Base-by-base conservation (phyloP, 2,113 vertebrate genomes). In the Hippopotamus amphibius region DNA sequence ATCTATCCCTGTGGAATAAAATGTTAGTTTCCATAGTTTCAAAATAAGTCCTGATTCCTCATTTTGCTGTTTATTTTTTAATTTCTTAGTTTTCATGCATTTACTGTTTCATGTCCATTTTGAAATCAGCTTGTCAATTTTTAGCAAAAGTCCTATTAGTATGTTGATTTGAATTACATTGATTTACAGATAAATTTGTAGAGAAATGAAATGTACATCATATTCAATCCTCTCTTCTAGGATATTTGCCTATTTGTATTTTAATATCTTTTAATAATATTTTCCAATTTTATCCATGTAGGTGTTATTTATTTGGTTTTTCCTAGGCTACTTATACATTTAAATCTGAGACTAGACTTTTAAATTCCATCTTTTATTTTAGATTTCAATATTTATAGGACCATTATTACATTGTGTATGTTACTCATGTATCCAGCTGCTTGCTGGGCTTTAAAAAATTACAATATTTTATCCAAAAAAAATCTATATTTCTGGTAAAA, bases 11-110 rank as follows among this genome's bases (percentile, higher is more conserved):
- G 63, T 77, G 59, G 7, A 93, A 82, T 55, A 71, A 86, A 89
- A 76, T 57, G 11, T 74, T 88, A 46, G 65, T 55, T 72, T 43
- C 55, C 48, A 57, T 61, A 53, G 69, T 89, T 92, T 88, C 33
- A 92, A 68, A 89, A 69, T n/a, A 53, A 89, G 19, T 77, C 61
- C 14, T 2, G 12, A 81, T 37, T 59, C 26, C 26, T 95, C 30
- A 48, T 68, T 93, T 87, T n/a, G 13, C 57, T 84, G 6, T 48
- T 84, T 88, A 61, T 79, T 33, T 37, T 72, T 90, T 92, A 55
- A 80, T 76, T 88, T 95, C 15, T 88, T 85, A 76, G 8, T 90
- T 90, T 50, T 71, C 53, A 82, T 55, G 14, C 59, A 76, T 69
- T 69, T 84, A 65, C n/a, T 76, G 74, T 90, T 79, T 90, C 24